phyloP scores from a whole-genome alignment of 2,113 vertebrate genomes.

The Pavo muticus region DNA sequence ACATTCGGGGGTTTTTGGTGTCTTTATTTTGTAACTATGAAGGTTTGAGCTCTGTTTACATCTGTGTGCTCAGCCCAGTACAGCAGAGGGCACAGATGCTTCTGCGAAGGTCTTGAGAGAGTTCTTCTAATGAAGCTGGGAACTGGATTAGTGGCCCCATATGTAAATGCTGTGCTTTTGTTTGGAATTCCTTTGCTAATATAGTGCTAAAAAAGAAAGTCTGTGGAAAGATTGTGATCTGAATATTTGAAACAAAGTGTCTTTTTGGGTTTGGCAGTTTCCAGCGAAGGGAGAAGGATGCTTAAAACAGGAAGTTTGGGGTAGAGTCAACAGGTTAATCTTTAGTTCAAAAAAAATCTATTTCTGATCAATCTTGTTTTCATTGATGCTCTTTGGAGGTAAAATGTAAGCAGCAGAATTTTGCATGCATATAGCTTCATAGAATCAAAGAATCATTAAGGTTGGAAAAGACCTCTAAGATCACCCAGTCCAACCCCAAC shows the following conservation, averaged over 20 bases:
- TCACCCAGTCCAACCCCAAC: too few species aligned
- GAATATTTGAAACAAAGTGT: background rate
- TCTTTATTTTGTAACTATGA: background rate
- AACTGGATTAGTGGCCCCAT: background rate
- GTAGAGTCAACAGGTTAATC: background rate
- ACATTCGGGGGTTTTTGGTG: background rate
- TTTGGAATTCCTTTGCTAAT: background rate
- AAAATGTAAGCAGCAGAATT: background rate
- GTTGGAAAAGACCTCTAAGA: too few species aligned
- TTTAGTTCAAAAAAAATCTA: background rate
- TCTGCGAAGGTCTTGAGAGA: background rate
- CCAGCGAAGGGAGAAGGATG: background rate
- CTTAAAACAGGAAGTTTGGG: background rate
- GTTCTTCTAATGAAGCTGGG: background rate
- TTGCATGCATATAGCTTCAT: background rate
- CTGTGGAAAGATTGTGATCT: background rate
- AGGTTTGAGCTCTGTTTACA: rapidly evolving
- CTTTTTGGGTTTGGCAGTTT: background rate
- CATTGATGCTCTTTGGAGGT: background rate
- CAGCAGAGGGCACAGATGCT: background rate
- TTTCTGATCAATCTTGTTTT: background rate
- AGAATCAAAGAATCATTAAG: too few species aligned
- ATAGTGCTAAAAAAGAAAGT: background rate
- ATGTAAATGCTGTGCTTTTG: background rate
- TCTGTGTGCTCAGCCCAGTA: background rate